Percentiles rank a stretch among this genome's conserved stretches.
phyloP scores from a whole-genome alignment of 2,113 vertebrate genomes.

The Cnemophilus loriae region DNA sequence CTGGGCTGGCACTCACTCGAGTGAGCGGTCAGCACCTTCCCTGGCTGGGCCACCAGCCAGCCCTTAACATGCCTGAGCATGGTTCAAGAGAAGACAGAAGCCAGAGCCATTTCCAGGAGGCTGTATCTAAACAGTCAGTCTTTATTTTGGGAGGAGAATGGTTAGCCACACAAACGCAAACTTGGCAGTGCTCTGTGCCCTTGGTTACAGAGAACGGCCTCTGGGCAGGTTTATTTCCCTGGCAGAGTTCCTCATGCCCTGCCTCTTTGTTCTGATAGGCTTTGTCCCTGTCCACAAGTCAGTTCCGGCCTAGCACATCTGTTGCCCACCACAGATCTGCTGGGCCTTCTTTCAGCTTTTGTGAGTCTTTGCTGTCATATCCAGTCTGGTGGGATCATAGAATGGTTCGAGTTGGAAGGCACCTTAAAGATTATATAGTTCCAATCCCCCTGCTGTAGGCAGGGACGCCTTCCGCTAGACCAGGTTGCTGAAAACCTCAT shows the following conservation, averaged over 20 bases:
- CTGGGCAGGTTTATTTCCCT: not conserved
- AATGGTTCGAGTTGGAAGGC: not conserved
- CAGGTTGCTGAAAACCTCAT: not conserved
- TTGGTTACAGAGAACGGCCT: not conserved
- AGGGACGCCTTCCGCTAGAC: not conserved
- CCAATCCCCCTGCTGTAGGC: not conserved
- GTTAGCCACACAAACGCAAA: not conserved
- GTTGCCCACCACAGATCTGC: fast-evolving
- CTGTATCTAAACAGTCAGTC: not conserved
- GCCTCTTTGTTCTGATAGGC: not conserved
- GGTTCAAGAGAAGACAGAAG: not conserved
- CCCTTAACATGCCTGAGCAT: fast-evolving
- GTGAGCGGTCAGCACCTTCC: not conserved
- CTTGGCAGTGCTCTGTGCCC: not conserved
- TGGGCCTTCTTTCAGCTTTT: not conserved
- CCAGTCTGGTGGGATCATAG: not conserved
- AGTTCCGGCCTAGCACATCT: not conserved
- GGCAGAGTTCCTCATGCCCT: not conserved
- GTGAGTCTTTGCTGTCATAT: not conserved
- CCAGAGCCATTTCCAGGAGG: not conserved
- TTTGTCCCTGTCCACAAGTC: not conserved
- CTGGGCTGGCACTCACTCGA: fast-evolving
- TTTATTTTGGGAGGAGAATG: not conserved
- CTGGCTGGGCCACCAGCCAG: not conserved
- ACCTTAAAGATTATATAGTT: not conserved